Percentiles rank a stretch among this genome's conserved stretches.
phyloP scores from a whole-genome alignment of 2,113 vertebrate species.

The Hoplias malabaricus region DNA sequence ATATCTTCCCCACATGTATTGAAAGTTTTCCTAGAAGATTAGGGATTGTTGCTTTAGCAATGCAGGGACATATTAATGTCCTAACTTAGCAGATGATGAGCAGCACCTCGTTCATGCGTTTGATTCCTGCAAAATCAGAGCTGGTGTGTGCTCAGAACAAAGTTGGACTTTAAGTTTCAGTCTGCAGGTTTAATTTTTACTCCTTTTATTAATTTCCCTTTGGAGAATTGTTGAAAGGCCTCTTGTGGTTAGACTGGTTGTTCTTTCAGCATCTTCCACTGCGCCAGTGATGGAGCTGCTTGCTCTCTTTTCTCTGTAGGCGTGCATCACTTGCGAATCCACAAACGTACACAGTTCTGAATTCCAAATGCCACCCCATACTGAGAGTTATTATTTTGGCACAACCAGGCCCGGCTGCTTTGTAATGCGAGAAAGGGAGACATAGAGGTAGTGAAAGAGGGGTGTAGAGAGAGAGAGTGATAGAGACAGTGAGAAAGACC shows the following conservation, averaged over 20 bases:
- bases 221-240: neutral
- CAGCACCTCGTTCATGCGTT: no score
- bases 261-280: conserved; percentile 5
- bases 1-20: no score
- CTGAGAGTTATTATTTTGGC: conserved; percentile 68
- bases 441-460: conserved; percentile 66
- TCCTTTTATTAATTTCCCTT: neutral
- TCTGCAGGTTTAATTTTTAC: neutral
- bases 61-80: no score
- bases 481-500: conserved; percentile 46
- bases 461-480: neutral
- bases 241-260: neutral
- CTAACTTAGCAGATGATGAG: no score
- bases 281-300: conserved; percentile 51
- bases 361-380: conserved; percentile 66
- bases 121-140: no score
- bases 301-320: conserved; percentile 58
- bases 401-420: conserved; percentile 60
- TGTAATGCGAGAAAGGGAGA: conserved; percentile 72
- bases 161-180: neutral
- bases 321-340: conserved; percentile 61
- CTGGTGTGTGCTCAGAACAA: neutral
- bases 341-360: conserved; percentile 71
- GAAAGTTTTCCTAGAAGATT: no score
- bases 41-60: no score